A percentile compares a stretch with the other conserved stretches of the same genome.
phyloP scores from a whole-genome alignment of 2,113 vertebrate species.

The Apteryx owenii region DNA sequence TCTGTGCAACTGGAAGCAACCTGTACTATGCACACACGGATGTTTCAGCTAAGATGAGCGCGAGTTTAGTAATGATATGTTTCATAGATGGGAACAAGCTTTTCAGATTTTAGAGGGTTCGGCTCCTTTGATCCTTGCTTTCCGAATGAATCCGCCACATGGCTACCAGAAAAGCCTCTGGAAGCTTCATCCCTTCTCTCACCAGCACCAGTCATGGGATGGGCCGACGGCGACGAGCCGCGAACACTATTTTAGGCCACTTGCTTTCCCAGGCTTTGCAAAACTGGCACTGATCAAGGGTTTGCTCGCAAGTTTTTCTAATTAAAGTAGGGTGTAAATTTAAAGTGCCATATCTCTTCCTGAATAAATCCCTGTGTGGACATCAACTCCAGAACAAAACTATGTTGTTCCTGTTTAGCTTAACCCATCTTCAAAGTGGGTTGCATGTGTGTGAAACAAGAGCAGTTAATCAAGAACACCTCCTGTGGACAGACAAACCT shows the following conservation, averaged over 20 bases:
- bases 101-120: background rate
- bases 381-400: background rate
- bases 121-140: background rate
- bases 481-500: background rate
- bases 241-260: background rate
- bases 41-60: background rate
- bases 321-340: background rate
- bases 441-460: background rate
- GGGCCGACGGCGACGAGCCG: background rate
- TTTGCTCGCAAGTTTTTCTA: background rate
- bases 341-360: background rate
- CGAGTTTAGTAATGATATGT: rapidly evolving
- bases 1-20: background rate
- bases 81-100: background rate
- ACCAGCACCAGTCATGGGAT: background rate
- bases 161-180: background rate
- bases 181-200: background rate
- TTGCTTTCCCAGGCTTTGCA: background rate
- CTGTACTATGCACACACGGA: rapidly evolving
- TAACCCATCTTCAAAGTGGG: background rate
- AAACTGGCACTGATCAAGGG: background rate
- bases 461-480: background rate
- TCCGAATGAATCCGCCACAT: background rate
- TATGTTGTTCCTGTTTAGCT: background rate
- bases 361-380: background rate